Evolutionary conservation across 2,888 invertebrate genomes (phyloP), one percentile per base, ranked within the genome.

Genomic region (Hoplodrina ambigua): DNA sequence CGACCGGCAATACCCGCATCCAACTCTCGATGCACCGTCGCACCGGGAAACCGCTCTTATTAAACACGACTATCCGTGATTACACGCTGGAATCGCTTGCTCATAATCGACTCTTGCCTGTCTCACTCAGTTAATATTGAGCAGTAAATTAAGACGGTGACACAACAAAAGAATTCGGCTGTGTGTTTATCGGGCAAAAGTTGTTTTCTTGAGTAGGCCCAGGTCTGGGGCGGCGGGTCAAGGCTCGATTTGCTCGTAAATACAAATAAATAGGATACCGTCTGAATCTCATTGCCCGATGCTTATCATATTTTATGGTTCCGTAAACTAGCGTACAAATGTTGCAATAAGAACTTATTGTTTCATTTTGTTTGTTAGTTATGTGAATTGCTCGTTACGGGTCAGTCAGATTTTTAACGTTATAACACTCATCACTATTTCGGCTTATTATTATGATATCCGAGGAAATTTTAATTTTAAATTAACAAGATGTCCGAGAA

Each of bases 291-390:
- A 91, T 93, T 92, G 91, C 85, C 86, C 86, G 93, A 93, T 94
- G 89, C 90, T 93, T 94, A 94, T 94, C 94, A 93, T 94, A 92
- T 93, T 94, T 94, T 94, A 94, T 92, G 89, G 87, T 91, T 91
- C 86, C 88, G 90, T 91, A 91, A 92, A 92, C 90, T 90, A 89
- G 86, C 90, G 85, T 88, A 89, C 89, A 89, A 91, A 89, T 90
- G 89, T 89, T 89, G 84, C 87, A 87, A 87, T 93, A 93, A 90
- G 88, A 88, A 87, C 84, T 82, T 85, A 86, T 88, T 90, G 85
- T 90, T 90, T 91, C 87, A 88, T 88, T 88, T 84, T 82, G 82
- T 84, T 83, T 78, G 56, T 59, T 46, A 37, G 67, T 85, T 53
- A 62, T 59, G 20, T 57, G 19, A 52, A 52, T 52, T 46, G 19